Conservation (phyloP, 2,113 vertebrate species). For the Chloebia gouldiae region DNA sequence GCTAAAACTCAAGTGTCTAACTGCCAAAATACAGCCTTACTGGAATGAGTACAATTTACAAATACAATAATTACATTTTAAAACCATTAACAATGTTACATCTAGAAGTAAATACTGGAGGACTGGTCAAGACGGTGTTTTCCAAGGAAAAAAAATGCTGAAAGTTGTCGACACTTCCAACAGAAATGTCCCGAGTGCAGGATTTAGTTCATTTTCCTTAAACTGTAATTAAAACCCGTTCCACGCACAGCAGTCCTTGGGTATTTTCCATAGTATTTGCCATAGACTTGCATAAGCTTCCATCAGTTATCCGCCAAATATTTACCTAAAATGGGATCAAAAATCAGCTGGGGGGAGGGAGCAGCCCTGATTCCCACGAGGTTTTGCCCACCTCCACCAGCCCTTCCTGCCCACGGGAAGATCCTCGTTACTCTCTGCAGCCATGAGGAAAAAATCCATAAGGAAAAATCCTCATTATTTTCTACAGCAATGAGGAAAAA, state of each 20-base stretch:
- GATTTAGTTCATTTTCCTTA: slow-evolving; percentile 68
- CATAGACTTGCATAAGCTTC: slow-evolving; percentile 62
- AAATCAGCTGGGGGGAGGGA: neutral
- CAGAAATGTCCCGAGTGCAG: slow-evolving; percentile 67
- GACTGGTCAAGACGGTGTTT: slow-evolving; percentile 77
- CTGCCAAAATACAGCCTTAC: slow-evolving; percentile 80
- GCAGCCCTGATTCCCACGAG: neutral
- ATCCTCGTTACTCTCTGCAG: neutral
- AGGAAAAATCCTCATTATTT: neutral
- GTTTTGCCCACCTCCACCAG: neutral
- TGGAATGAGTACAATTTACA: slow-evolving; percentile 91
- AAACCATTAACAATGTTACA: slow-evolving; percentile 93
- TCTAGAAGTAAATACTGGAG: slow-evolving; percentile 94
- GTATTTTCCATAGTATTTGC: slow-evolving; percentile 32
- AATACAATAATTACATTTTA: slow-evolving; percentile 96
- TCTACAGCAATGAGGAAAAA: neutral
- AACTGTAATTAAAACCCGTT: slow-evolving; percentile 70
- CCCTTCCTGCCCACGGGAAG: neutral
- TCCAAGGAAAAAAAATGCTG: slow-evolving; percentile 65
- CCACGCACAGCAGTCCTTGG: slow-evolving; percentile 65
- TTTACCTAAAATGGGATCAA: slow-evolving; percentile 84
- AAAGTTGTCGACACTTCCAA: slow-evolving; percentile 67
- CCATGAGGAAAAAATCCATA: neutral
- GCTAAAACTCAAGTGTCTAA: slow-evolving; percentile 82
- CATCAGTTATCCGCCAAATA: slow-evolving; percentile 96